Base-by-base conservation (phyloP, 2,888 invertebrate species). In the Blomia tropicalis region DNA sequence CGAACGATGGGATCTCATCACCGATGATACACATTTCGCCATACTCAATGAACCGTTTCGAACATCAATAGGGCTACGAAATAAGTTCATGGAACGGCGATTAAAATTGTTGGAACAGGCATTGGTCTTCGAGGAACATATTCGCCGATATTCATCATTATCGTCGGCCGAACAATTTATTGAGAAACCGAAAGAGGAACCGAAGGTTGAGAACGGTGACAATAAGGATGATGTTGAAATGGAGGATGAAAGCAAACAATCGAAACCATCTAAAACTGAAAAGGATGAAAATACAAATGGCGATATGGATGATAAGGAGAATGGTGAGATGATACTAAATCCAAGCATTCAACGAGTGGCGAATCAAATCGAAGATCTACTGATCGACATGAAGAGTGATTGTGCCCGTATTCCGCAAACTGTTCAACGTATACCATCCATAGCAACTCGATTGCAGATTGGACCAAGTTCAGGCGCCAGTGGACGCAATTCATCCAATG, bases 1-100 rank as follows among this genome's bases (percentile, higher is more conserved):
- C 73, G 95, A 96, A 0, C 84, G 98, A 68, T 99, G 98, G 93
- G 95, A 96, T 75, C 98, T 99, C 72, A 96, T 99, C 66, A 95
- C 96, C 77, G 93, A 92, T 71, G 98, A 99, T 73, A 83, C 87
- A 59, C 81, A 92, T 56, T 99, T 95, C 75, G 87, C 91, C 61
- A 93, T 99, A 70, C 95, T 99, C 74, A 98, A 96, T 71, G 98
- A 99, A 51, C 98, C 98, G 0, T 99, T 99, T 77, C 93, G 95
- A 75, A 96, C 98, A 77, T 98, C 95, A 77, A 79, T 96, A 66
- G 98, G 99, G 77, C 95, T 98, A 71, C 99, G 99, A 76, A 98
- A 96, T 75, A 98, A 99, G 76, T 99, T 99, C 75, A 77, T 99
- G 66, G 98, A 98, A 1, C 81, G 98, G 67, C 82, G 98, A 67